These are phyloP conservation scores for Stigmatopora argus DNA, from an alignment of 2,113 vertebrate genomes.

Conservation along the genomic window DNA sequence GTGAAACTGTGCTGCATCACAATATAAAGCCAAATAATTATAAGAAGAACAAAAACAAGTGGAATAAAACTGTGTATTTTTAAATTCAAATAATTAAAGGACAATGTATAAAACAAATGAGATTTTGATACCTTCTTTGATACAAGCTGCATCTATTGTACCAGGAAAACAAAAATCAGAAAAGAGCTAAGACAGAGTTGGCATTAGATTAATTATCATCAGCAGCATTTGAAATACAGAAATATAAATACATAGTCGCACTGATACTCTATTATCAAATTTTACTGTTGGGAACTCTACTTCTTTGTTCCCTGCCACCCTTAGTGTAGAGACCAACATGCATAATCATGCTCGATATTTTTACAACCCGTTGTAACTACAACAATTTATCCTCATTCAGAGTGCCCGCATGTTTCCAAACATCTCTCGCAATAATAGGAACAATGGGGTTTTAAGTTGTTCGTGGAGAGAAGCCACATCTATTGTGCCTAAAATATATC, in stretches of 20 bases:
- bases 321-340: slow-evolving; percentile 61
- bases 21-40: too few relatives aligned
- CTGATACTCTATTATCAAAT: neutral
- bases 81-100: neutral
- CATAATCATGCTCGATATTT: slow-evolving; percentile 73
- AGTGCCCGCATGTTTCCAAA: slow-evolving; percentile 72
- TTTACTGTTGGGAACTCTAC: neutral
- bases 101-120: neutral
- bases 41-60: neutral
- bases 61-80: neutral
- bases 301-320: slow-evolving; percentile 40
- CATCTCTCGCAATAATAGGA: slow-evolving; percentile 67
- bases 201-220: neutral
- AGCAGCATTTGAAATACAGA: neutral
- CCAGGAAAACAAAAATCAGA: too few relatives aligned
- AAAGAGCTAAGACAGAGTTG: neutral
- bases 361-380: slow-evolving; percentile 71
- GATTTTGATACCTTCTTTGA: neutral
- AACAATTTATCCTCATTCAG: slow-evolving; percentile 68
- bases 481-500: slow-evolving; percentile 73
- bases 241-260: neutral
- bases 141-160: neutral
- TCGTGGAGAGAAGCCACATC: slow-evolving; percentile 71
- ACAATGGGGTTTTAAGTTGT: slow-evolving; percentile 72
- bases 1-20: too few relatives aligned